Conservation (phyloP, 2,113 vertebrate species). For the Lepidothrix coronata region DNA sequence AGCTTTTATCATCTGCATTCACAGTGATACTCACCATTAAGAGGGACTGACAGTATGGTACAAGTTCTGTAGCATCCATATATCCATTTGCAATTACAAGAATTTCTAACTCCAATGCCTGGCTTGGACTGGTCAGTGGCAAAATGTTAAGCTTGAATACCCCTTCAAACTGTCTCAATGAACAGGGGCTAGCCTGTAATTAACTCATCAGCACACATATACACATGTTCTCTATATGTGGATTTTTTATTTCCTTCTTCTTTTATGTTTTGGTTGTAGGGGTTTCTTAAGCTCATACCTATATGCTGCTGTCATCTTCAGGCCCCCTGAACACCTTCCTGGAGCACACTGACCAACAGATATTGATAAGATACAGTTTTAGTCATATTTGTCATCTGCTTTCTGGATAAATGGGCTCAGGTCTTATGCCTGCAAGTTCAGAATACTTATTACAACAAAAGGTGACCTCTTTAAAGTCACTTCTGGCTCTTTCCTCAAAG, state of each 20-base stretch:
- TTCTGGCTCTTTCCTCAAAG: not conserved
- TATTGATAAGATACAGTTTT: not conserved
- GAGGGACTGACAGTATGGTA: not conserved
- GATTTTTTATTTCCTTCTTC: not conserved
- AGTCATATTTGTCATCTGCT: not conserved
- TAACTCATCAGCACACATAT: not conserved
- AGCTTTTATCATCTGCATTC: not conserved
- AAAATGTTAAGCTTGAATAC: not conserved
- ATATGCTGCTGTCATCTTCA: not conserved
- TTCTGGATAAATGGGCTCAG: not conserved
- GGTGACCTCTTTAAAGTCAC: not conserved
- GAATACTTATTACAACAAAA: not conserved
- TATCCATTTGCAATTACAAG: not conserved
- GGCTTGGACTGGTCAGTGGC: not conserved
- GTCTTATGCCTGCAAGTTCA: not conserved
- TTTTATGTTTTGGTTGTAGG: not conserved
- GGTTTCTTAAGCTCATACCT: not conserved
- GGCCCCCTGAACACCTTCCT: not conserved
- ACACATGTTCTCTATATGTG: accelerated
- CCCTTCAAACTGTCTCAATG: not conserved
- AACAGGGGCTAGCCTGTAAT: not conserved
- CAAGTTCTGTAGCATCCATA: not conserved
- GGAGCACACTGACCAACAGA: not conserved
- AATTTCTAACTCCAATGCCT: not conserved
- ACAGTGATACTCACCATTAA: not conserved